Base-by-base conservation (phyloP, 1,140 invertebrate species). In the Drosophila lowei region DNA sequence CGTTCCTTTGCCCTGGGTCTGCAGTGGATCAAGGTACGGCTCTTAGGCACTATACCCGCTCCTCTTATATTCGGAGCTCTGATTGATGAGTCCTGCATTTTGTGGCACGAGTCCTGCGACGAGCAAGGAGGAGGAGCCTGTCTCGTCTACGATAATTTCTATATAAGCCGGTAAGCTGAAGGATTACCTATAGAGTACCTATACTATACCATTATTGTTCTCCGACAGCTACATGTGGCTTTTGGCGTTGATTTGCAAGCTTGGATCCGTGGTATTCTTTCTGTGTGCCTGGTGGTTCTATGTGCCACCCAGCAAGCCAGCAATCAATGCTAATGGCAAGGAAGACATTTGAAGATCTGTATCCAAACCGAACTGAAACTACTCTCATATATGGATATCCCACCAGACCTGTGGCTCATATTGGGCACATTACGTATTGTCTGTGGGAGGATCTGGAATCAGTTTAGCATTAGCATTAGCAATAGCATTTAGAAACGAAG, bases 1-100 rank as follows among this genome's bases (percentile, higher is more conserved):
- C 93, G 95, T 44, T 96, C 96, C 1, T 97, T 98, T 92, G 96
- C 96, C 1, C 91, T 97, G 28, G 97, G 97, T 0, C 94, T 97
- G 77, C 97, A 98, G 90, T 97, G 96, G 95, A 96, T 97, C 25
- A 94, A 96, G 68, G 95, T 97, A 6, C 93, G 97, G 15, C 89
- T 96, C 46, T 77, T 95, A 89, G 96, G 96, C n/a, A 97, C 96
- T 3, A 97, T 97, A 79, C 97, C 97, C 1, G 95, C 96, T 13
- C 97, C 97, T 0, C 94, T 97, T 58, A 93, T 97, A 57, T 97
- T 97, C 91, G 97, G 97, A 0, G 94, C 94, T 61, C 93, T 96
- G 15, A 97, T 98, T 61, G 97, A 98, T 89, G 93, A 95, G 21
- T 94, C 96, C 0, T 98, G 97, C 86, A 93, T 96, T 38, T 91